phyloP scores from a whole-genome alignment of 2,797 vertebrate species.

The Liparis tanakae region DNA sequence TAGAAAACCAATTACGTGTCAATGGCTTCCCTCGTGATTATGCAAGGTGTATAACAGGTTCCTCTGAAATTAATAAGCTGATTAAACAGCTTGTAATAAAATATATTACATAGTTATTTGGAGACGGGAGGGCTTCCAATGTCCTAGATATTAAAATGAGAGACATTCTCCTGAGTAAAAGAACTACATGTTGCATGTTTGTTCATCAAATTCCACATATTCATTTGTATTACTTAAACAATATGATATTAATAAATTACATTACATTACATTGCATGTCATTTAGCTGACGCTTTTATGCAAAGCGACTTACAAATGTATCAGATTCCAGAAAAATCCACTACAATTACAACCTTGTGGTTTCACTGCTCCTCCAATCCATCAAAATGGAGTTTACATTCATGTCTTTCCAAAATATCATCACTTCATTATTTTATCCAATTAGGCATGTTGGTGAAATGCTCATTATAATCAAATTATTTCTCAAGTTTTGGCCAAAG shows the following conservation, averaged over 20 bases:
- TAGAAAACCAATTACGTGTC: constrained; percentile 69
- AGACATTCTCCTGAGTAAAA: neutral
- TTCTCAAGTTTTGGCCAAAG: too few relatives aligned
- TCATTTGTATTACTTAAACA: neutral
- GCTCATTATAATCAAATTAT: too few relatives aligned
- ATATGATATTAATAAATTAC: neutral
- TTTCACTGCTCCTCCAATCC: too few relatives aligned
- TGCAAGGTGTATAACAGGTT: constrained; percentile 46
- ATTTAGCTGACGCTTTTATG: too few relatives aligned
- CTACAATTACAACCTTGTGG: neutral
- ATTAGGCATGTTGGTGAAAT: neutral
- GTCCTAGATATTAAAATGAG: constrained; percentile 42
- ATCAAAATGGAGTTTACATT: too few relatives aligned
- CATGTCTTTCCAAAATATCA: neutral
- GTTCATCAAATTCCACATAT: constrained; percentile 5
- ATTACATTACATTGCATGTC: too few relatives aligned
- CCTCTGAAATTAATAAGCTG: constrained; percentile 59
- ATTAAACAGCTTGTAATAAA: constrained; percentile 62
- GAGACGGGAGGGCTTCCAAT: constrained; percentile 4
- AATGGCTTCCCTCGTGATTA: constrained; percentile 62
- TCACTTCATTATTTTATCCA: neutral
- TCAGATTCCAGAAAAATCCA: neutral
- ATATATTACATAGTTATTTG: constrained; percentile 33
- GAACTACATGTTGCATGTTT: neutral
- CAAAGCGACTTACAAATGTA: too few relatives aligned